A percentile compares a stretch with the other conserved stretches of the same genome.
Evolutionary conservation across 2,888 invertebrate species (phyloP).

Genomic region (Hesperia comma): DNA sequence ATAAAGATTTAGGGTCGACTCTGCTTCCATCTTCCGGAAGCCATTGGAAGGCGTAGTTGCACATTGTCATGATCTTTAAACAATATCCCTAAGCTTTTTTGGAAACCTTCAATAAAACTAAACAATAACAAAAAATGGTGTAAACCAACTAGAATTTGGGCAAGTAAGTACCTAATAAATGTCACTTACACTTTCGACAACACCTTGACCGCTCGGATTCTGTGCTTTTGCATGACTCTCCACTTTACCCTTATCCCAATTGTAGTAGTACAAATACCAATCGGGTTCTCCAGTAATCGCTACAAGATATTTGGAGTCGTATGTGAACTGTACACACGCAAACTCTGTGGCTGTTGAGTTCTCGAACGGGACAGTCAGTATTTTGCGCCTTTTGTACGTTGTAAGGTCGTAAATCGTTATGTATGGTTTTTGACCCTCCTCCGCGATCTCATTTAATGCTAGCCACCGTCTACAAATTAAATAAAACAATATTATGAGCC

Average conservation of each 20-base stretch:
- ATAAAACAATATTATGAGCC: no score
- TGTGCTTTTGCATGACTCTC: constrained; percentile 89
- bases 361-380: constrained; percentile 85
- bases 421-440: constrained; percentile 86
- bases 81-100: no score
- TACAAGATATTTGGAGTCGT: constrained; percentile 91
- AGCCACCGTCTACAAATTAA: constrained; percentile 83
- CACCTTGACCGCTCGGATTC: constrained; percentile 87
- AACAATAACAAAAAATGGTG: no score
- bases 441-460: constrained; percentile 85
- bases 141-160: neutral
- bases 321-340: constrained; percentile 90
- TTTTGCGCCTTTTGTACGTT: constrained; percentile 87
- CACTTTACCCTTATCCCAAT: constrained; percentile 92
- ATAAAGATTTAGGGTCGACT: no score
- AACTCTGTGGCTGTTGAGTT: constrained; percentile 86
- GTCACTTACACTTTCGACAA: constrained; percentile 78
- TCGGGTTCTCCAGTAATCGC: constrained; percentile 93
- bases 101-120: no score
- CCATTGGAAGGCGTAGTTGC: neutral
- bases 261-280: constrained; percentile 91
- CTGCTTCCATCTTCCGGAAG: no score
- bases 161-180: neutral
- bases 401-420: constrained; percentile 89
- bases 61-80: neutral